Evolutionary conservation across 1,140 invertebrate species (phyloP), one percentile per base, ranked within the genome.

Genomic region (Ridgeia piscesae): DNA sequence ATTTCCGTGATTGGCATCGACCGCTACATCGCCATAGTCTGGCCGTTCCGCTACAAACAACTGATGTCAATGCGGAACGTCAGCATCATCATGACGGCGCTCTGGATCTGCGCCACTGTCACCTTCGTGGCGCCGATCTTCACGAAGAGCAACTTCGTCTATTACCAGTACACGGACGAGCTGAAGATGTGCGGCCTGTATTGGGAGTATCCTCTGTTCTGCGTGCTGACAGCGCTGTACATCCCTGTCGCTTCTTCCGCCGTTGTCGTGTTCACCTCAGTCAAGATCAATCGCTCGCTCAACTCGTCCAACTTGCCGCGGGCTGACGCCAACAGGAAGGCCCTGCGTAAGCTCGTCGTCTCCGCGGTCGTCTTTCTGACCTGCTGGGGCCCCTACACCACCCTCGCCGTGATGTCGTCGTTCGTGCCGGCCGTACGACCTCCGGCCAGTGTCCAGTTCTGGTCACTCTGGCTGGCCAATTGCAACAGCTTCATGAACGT

Each of bases 401-500:
- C 35, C 35, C 33, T n/a, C n/a, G 91, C 35, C 17, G 91, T 91
- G 11, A 92, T 93, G 0, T 92, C 89, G 17, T 92, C 93, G 33
- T 92, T 94, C 34, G 42, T 89, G 34, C 77, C 92, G 34, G 92
- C 42, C 77, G 33, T 89, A 31, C 9, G 31, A 35, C 88, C 92
- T 33, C 93, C 93, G 8, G 89, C 77, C 35, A 27, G 50, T 27
- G 42, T 93, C 8, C 90, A 92, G 2, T 94, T 94, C 89, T 91
- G 92, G 27, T 92, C 93, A 9, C 58, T 93, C 88, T 94, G 94
- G 94, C 34, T 94, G 11, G 94, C 94, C 34, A 94, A 94, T 88
- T 93, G 93, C 34, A 94, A 94, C 91, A 94, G 93, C 89, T 93
- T 93, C 91, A 93, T 93, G 21, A 94, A 94, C 50, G 94, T 94